Evolutionary conservation across 2,888 invertebrate genomes (phyloP).

Genomic region (Epicampocera succincta): DNA sequence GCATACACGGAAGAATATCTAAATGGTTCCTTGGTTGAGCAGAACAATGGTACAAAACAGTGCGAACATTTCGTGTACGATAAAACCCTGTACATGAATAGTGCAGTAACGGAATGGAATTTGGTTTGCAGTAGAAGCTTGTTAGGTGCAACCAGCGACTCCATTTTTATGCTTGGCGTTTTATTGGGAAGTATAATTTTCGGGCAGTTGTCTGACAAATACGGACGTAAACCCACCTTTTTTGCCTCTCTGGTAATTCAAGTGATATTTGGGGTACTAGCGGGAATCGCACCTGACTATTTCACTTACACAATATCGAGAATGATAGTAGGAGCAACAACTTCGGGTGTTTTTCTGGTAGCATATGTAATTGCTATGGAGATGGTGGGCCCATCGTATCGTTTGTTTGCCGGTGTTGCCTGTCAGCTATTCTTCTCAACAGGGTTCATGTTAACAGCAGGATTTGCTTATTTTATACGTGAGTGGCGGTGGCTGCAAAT

Average conservation of each 20-base stretch:
- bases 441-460: slow-evolving; percentile 87
- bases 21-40: slow-evolving; percentile 72
- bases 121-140: slow-evolving; percentile 86
- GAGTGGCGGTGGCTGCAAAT: slow-evolving; percentile 88
- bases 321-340: slow-evolving; percentile 87
- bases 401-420: slow-evolving; percentile 87
- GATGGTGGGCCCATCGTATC: slow-evolving; percentile 87
- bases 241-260: slow-evolving; percentile 87
- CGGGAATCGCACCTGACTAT: slow-evolving; percentile 87
- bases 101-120: slow-evolving; percentile 87
- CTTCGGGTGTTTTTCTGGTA: slow-evolving; percentile 89
- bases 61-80: slow-evolving; percentile 86
- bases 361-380: slow-evolving; percentile 90
- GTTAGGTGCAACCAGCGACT: slow-evolving; percentile 86
- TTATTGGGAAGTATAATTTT: slow-evolving; percentile 88
- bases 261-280: slow-evolving; percentile 85
- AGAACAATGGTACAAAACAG: slow-evolving; percentile 75
- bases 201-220: slow-evolving; percentile 88
- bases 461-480: slow-evolving; percentile 86
- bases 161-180: slow-evolving; percentile 86
- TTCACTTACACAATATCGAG: slow-evolving; percentile 86
- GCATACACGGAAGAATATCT: slow-evolving; percentile 80
- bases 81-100: slow-evolving; percentile 84
- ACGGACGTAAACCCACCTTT: slow-evolving; percentile 88
- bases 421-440: slow-evolving; percentile 89